Evolutionary conservation across 1,140 invertebrate genomes (phyloP), one percentile per base, ranked within the genome.

Genomic region (Pseudomyrmex cubaensis): DNA sequence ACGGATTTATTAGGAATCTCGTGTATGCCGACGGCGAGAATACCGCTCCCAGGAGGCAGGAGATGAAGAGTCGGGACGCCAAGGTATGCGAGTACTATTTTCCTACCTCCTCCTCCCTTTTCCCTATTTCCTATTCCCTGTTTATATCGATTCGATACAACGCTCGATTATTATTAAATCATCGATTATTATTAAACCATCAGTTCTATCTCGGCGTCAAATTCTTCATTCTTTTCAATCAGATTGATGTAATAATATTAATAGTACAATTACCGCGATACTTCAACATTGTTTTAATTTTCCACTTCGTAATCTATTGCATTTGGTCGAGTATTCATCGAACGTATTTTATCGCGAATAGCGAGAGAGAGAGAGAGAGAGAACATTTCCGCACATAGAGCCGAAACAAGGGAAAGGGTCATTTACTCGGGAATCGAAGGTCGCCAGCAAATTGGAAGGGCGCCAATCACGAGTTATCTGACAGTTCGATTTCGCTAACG

Each of bases 11-110:
- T 15, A 95, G 98, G 59, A 98, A 98, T 92, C 94, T 99, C 48
- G 97, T 98, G 25, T 98, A 98, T 92, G 96, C 97, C 2, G 97
- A 98, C 91, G 95, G 96, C 13, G 97, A 97, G 20, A 96, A 96
- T 15, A 95, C 96, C 63, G 93, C 95, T 50, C 96, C 97, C 0
- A 93, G 96, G 83, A 95, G 97, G 50, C 97, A 98, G 94, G 96
- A 97, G 93, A 96, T 98, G 87, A 95, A 97, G 84, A 96, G 96
- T 44, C 96, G 96, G 62, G 97, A 98, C 90, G 95, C 96, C 64
- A 97, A 97, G 96, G 97, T 97, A 94, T 90, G 77, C 50, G 52
- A 57, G n/a, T 52, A 1, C 13, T 20, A 13, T 22, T 2, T 25
- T 15, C 63, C 35, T 35, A 20, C 35, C 5, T 5, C 35, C 5